Base-by-base conservation (phyloP, 2,113 vertebrate genomes). In the Pipa parva region DNA sequence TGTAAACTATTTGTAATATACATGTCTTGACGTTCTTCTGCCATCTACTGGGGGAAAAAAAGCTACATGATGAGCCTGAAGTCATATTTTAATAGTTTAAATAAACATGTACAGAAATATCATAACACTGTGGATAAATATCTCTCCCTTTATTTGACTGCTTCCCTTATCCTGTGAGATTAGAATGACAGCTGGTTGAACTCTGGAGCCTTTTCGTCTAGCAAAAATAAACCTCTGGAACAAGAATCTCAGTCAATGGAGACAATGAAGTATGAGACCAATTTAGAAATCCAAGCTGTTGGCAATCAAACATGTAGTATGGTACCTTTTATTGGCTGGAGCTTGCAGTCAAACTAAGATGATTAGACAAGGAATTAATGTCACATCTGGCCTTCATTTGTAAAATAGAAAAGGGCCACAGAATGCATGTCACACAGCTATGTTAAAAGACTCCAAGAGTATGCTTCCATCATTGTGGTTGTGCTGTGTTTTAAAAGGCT, bases 291-390 rank as follows among this genome's bases (percentile, higher is more conserved):
- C 21, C 21, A 13, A 49, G 46, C 21, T 20, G 18, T 24, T 49
- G 46, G 46, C 46, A 49, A 49, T 49, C 46, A 49, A 13, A 20
- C 46, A 49, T 49, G 46, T 20, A 20, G 46, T 49, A 49, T 8
- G 9, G 18, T 49, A 8, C 46, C 18, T 49, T 24, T 49, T 49
- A 49, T 49, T 8, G 46, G 46, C 20, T 12, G 11, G 46, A 49
- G 8, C 46, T 24, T 12, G 5, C 7, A 49, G 46, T 49, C 20
- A 49, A 49, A 22, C 21, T 49, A 49, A 49, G 46, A 49, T 49
- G 46, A 49, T 49, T 49, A 49, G 46, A 49, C 46, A 49, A 49
- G 46, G 46, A 49, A 49, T 49, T 49, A 49, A 49, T 49, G 46
- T 49, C 21, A 22, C 46, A 49, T 49, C 46, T 49, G 46, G 46